Conservation (phyloP, 1,140 invertebrate species). For the Neotoxoptera formosana region DNA sequence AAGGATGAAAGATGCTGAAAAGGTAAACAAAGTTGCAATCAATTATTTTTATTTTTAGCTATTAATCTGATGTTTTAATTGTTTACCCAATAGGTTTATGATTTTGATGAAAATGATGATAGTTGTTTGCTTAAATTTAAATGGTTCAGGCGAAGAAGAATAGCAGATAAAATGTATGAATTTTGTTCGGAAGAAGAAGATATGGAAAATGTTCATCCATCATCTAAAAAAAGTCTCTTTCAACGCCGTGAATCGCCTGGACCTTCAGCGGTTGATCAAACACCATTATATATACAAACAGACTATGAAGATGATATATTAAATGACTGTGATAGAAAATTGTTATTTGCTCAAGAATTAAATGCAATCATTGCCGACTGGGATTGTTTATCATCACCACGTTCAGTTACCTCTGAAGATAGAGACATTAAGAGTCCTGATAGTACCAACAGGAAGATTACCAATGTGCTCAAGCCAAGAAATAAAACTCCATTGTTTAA, state of each 20-base stretch:
- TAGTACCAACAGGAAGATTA: conserved; percentile 17
- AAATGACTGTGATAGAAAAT: conserved; percentile 56
- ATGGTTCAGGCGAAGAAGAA: conserved; percentile 72
- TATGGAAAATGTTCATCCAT: conserved; percentile 59
- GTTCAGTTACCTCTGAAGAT: conserved; percentile 59
- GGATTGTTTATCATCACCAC: conserved; percentile 59
- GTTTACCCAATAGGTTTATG: conserved; percentile 60
- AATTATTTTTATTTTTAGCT: conserved; percentile 34
- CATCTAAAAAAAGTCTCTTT: conserved; percentile 27
- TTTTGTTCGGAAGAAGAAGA: conserved; percentile 61
- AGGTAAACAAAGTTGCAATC: neutral
- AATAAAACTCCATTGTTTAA: conserved; percentile 52
- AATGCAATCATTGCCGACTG: conserved; percentile 59
- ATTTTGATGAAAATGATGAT: conserved; percentile 62
- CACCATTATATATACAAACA: conserved; percentile 53
- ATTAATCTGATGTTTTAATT: conserved; percentile 19
- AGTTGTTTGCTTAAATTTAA: conserved; percentile 62
- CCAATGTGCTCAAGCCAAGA: conserved; percentile 54
- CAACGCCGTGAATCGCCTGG: conserved; percentile 36
- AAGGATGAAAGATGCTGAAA: conserved; percentile 55
- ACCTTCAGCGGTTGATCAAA: conserved; percentile 53
- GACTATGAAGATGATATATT: conserved; percentile 55
- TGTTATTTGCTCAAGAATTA: conserved; percentile 57
- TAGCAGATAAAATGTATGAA: conserved; percentile 92
- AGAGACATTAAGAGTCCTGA: conserved; percentile 51